Conservation (phyloP, 2,113 vertebrate genomes). For the Mormoops blainvillei region DNA sequence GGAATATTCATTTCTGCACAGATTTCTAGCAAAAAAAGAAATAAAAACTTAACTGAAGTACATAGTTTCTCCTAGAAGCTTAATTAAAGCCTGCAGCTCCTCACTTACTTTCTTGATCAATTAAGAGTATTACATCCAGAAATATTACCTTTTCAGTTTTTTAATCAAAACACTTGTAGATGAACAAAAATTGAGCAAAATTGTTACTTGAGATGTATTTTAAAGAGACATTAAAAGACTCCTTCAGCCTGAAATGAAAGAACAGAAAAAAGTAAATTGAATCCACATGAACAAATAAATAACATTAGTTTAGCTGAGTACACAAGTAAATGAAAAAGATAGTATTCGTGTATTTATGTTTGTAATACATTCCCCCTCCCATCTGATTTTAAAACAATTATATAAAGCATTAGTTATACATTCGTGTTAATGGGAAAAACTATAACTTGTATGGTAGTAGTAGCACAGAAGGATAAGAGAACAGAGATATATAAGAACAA, state of each 20-base stretch:
- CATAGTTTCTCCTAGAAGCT: not conserved
- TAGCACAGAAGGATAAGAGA: not conserved
- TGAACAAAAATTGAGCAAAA: not conserved
- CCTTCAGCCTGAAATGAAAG: not conserved
- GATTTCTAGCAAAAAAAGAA: not conserved
- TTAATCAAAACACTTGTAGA: not conserved
- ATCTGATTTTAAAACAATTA: not conserved
- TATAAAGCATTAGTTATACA: not conserved
- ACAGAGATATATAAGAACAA: not conserved
- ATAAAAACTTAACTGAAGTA: not conserved
- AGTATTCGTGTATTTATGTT: not conserved
- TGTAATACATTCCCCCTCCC: not conserved
- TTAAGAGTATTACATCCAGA: not conserved
- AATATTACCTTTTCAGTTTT: not conserved
- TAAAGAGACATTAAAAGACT: not conserved
- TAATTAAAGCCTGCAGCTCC: not conserved
- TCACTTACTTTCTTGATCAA: too few relatives aligned
- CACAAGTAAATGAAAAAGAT: not conserved
- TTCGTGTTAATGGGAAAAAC: not conserved
- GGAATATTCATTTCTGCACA: not conserved
- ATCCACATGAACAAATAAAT: too few relatives aligned
- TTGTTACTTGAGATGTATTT: not conserved
- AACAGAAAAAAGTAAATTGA: not conserved
- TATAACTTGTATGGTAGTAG: not conserved
- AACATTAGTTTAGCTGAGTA: not conserved